Base-by-base conservation (phyloP, 1,140 invertebrate genomes). In the Portunus trituberculatus region DNA sequence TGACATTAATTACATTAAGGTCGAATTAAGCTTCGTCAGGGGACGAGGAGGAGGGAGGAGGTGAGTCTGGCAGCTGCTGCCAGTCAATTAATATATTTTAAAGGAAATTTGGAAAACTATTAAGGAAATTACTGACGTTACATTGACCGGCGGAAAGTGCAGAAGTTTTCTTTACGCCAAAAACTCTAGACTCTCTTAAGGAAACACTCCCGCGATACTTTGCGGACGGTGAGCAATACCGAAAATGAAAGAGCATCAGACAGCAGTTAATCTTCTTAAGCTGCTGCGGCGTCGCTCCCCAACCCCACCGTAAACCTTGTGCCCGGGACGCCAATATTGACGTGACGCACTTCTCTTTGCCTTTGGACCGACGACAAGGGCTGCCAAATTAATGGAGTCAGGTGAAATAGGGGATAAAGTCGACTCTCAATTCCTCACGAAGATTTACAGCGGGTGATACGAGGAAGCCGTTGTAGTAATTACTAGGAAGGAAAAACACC, bases 231-330 rank as follows among this genome's bases (percentile, higher is more conserved):
- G 67, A 76, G 67, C 20, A 76, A 76, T 76, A n/a, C 20, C 67
- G 67, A 76, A 76, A 76, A 76, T 76, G 67, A 76, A 76, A 76
- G 67, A 76, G 67, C 67, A 76, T 76, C 67, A n/a, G 67, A 76
- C 67, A 76, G 67, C 67, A 76, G 67, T 20, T 76, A 76, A 76
- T 76, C 67, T 76, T 25, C 67, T 25, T 76, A 76, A 76, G 67
- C 67, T 76, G 67, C 67, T n/a, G 67, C 67, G 4, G 67, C 67
- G 67, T 76, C 67, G 20, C 67, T 76, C 67, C 6, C 4, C 67
- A n/a, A 2, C 67, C 67, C 25, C 20, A 8, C 67, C 67, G 20
- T n/a, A 76, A 76, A 76, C 20, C 67, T 25, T n/a, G 6, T 7
- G 67, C 67, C 67, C 20, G 67, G 6, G 7, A 16, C 20, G 67